Percentiles rank a stretch among this genome's conserved stretches.
Evolutionary conservation across 2,888 invertebrate species (phyloP).

Genomic region (Lepetodrilus schrolli): DNA sequence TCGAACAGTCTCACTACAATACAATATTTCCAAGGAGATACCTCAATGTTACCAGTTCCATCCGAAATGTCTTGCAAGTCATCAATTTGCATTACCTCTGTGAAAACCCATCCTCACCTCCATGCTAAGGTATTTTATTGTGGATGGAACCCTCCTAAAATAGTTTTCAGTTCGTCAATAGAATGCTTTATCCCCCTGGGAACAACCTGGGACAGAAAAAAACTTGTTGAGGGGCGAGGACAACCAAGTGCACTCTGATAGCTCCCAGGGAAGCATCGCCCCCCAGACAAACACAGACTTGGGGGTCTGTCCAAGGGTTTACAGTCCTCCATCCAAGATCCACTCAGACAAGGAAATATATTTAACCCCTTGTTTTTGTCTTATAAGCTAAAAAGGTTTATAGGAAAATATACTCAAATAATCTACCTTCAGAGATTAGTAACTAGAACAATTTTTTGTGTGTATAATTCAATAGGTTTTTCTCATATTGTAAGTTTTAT

Average conservation of each 20-base stretch:
- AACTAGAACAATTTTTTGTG: too few relatives aligned
- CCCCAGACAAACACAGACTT: not conserved
- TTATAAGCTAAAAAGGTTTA: too few relatives aligned
- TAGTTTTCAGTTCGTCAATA: not conserved
- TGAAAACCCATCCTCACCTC: not conserved
- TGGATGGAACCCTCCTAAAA: not conserved
- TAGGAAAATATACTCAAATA: too few relatives aligned
- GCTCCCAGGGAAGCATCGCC: not conserved
- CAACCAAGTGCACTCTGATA: conserved; percentile 11
- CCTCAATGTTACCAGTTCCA: not conserved
- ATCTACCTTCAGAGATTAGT: too few relatives aligned
- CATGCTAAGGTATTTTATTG: not conserved
- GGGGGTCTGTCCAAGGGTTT: not conserved
- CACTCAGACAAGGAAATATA: too few relatives aligned
- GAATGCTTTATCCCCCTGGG: not conserved
- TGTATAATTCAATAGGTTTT: too few relatives aligned
- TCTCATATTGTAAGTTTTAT: too few relatives aligned
- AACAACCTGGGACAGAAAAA: not conserved
- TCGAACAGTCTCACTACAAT: too few relatives aligned
- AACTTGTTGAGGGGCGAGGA: not conserved
- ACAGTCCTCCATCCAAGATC: too few relatives aligned
- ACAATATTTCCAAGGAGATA: too few relatives aligned
- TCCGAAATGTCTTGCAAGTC: not conserved
- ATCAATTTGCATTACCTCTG: conserved; percentile 1
- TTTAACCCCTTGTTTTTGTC: too few relatives aligned